Evolutionary conservation across 2,888 invertebrate genomes (phyloP), one percentile per base, ranked within the genome.

Genomic region (Cenopis cana): DNA sequence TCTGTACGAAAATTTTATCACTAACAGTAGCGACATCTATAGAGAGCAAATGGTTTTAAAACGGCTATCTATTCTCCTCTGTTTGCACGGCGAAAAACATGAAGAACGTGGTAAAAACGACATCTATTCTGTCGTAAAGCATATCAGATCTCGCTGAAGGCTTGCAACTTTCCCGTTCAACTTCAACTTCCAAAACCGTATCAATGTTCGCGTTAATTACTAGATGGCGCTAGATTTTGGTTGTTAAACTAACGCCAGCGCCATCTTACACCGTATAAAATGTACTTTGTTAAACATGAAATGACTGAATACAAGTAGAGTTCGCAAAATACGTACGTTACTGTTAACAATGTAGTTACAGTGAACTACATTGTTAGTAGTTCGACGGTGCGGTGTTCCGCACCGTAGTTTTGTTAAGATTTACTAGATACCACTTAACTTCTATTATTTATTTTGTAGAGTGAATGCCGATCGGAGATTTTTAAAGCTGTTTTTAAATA

Each of bases 181-280:
- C n/a, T 38, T 38, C 14, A 14, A 24, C 12, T n/a, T 14, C 9
- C 57, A 14, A n/a, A 14, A 46, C 41, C 1, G 14, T 54, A 4
- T 18, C 52, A 46, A 60, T 60, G 14, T 20, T 18, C 0, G 20
- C 18, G n/a, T 29, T 33, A 17, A n/a, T 12, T n/a, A 38, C 29
- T 55, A 55, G 68, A 61, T 61, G 68, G 60, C 60, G 68, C 46
- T 68, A 33, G 29, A 11, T 10, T 33, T 49, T 9, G 14, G 4
- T 10, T 4, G 14, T 14, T 8, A 18, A 29, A 54, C 5, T 5
- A 61, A 14, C 41, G 68, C 41, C 61, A 61, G 14, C 41, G 68
- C 41, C 61, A 68, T 68, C 68, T 68, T 14, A 18, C 18, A 24
- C 0, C n/a, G 3, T n/a, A 46, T 10, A 14, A 50, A n/a, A 14